Base-by-base conservation (phyloP, 2,888 invertebrate genomes). In the Pherbina coryleti region DNA sequence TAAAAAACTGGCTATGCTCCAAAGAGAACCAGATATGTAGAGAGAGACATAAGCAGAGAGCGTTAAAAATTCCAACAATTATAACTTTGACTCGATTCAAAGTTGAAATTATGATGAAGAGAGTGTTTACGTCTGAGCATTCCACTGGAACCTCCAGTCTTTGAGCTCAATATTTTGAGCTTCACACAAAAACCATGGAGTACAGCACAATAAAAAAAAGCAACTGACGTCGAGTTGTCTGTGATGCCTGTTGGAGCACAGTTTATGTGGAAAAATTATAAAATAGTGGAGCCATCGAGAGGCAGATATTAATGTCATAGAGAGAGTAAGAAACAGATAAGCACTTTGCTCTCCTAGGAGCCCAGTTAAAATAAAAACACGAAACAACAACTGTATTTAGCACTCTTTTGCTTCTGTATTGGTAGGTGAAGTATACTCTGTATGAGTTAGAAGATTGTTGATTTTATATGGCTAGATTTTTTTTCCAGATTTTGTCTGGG, bases 191-290 rank as follows among this genome's bases (percentile, higher is more conserved):
- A 28, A 14, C 44, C 17, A 11, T 69, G 22, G 9, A 71, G 8
- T 22, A 57, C 8, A 49, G 34, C 14, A 37, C 22, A 4, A 67
- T 22, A 57, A 75, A n/a, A 2, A 62, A 17, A 19, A 17, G 22
- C 49, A 66, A 77, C 28, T 73, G 77, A 55, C 72, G 77, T 73
- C 77, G 77, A 11, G 5, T 71, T 77, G 77, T 77, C 77, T 77
- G 73, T 37, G 73, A 8, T 7, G 71, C 31, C 53, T 70, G 28
- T 31, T 28, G 28, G 67, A 19, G 28, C n/a, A 11, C 79, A 83
- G 84, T 85, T 84, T 84, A 82, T 80, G 82, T 75, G 64, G 51
- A 55, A 81, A 81, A 82, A 80, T 77, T 66, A 83, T 84, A 83
- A 81, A n/a, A n/a, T 70, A 60, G 22, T 31, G 37, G 73, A 53